Evolutionary conservation across 2,113 vertebrate genomes (phyloP).

Genomic region (Oceanites oceanicus): DNA sequence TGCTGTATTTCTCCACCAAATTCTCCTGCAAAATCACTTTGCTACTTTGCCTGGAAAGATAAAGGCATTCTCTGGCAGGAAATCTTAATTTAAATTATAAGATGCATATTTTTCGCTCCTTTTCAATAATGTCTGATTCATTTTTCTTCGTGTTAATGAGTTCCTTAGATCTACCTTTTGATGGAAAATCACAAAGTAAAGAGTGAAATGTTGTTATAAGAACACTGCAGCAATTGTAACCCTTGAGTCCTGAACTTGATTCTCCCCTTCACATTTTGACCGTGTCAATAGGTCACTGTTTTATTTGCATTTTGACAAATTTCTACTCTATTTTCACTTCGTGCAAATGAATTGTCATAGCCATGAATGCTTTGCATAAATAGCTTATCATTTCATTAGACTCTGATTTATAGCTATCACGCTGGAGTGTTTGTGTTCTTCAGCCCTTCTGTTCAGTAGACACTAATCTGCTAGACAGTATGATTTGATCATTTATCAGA

Average conservation of each 20-base stretch:
- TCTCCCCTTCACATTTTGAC: neutral
- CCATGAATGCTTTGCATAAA: constrained; percentile 3
- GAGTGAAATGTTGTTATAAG: neutral
- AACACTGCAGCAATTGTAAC: neutral
- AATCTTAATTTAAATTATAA: constrained; percentile 22
- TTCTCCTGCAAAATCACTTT: neutral
- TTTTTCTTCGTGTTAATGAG: neutral
- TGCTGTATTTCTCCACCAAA: constrained; percentile 31
- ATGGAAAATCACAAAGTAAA: neutral
- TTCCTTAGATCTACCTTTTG: neutral
- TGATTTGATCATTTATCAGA: neutral
- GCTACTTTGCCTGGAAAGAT: constrained; percentile 21
- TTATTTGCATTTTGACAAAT: neutral
- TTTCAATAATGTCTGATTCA: neutral
- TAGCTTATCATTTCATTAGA: constrained; percentile 31
- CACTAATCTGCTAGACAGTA: neutral
- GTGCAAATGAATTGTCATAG: neutral
- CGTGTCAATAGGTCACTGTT: neutral
- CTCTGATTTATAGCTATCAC: neutral
- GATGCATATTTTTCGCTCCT: neutral
- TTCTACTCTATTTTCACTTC: neutral
- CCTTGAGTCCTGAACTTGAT: neutral
- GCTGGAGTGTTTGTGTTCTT: neutral
- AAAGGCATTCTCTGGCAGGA: neutral
- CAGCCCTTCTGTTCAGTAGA: constrained; percentile 5